These are phyloP conservation scores for Leptobrachium leishanense DNA, from an alignment of 2,113 vertebrate species.

Conservation along the genomic window DNA sequence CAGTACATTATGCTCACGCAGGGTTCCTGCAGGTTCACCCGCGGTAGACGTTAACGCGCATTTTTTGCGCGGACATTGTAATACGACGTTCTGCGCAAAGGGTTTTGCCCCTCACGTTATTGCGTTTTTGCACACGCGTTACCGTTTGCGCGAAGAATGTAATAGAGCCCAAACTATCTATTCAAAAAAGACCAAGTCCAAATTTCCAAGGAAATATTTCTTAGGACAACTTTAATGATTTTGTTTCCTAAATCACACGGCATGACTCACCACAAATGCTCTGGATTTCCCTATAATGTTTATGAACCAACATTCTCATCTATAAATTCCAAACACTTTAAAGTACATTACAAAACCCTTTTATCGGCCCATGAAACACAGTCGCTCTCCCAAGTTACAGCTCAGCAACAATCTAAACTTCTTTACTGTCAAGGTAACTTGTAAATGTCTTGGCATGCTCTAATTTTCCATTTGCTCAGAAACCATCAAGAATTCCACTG, in stretches of 20 bases:
- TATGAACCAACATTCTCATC: constrained; percentile 33
- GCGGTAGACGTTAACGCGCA: too few relatives aligned
- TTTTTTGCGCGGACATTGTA: too few relatives aligned
- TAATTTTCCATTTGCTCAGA: constrained; percentile 37
- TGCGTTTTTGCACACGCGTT: too few relatives aligned
- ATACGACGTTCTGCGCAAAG: too few relatives aligned
- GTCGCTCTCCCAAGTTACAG: not conserved
- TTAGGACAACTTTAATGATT: constrained; percentile 34
- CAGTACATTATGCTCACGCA: too few relatives aligned
- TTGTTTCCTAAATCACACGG: constrained; percentile 16
- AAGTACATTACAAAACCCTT: constrained; percentile 25
- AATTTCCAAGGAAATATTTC: constrained; percentile 29
- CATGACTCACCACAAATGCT: constrained; percentile 46
- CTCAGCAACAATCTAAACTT: constrained; percentile 8
- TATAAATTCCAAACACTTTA: constrained; percentile 32
- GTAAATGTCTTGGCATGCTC: constrained; percentile 24
- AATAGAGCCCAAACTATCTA: not conserved
- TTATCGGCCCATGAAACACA: constrained; percentile 13
- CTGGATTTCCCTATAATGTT: constrained; percentile 20
- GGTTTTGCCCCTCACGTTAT: too few relatives aligned
- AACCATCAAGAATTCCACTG: constrained; percentile 36
- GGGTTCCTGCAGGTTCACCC: too few relatives aligned
- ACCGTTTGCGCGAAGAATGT: too few relatives aligned
- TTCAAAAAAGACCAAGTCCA: not conserved
- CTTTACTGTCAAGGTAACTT: constrained; percentile 21